Evolutionary conservation across 1,140 invertebrate genomes (phyloP).

Genomic region (Drosophila bocqueti): DNA sequence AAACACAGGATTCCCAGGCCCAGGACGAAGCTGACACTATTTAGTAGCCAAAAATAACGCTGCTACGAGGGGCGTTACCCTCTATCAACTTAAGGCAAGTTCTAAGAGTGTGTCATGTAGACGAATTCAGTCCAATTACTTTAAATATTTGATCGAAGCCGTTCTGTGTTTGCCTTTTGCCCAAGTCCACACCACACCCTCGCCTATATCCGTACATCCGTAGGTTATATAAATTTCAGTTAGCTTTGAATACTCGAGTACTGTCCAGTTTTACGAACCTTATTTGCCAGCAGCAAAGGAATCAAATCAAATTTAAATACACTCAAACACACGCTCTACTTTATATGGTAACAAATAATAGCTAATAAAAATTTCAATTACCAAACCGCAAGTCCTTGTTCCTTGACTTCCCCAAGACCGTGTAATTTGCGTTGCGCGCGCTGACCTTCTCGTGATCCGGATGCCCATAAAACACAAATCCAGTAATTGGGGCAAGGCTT

Average conservation of each 20-base stretch:
- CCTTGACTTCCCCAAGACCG: slow-evolving; percentile 34
- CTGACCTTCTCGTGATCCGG: slow-evolving; percentile 68
- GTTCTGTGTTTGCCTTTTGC: slow-evolving; percentile 48
- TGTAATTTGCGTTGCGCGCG: slow-evolving; percentile 58
- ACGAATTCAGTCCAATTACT: slow-evolving; percentile 61
- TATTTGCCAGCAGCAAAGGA: slow-evolving; percentile 39
- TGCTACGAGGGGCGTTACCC: slow-evolving; percentile 11
- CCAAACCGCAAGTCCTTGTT: slow-evolving; percentile 41
- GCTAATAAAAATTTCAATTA: slow-evolving; percentile 79
- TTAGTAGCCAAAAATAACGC: slow-evolving; percentile 33
- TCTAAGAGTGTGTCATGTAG: slow-evolving; percentile 48
- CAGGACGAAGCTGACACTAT: slow-evolving; percentile 23
- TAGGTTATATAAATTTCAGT: slow-evolving; percentile 80
- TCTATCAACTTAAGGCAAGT: slow-evolving; percentile 23
- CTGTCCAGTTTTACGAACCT: slow-evolving; percentile 52
- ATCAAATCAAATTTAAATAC: slow-evolving; percentile 68
- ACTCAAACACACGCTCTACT: slow-evolving; percentile 65
- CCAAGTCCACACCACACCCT: not conserved
- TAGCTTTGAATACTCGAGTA: slow-evolving; percentile 69
- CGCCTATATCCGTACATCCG: slow-evolving; percentile 24
- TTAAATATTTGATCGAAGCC: slow-evolving; percentile 59
- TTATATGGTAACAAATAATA: slow-evolving; percentile 67
- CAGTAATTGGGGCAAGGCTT: slow-evolving; percentile 51
- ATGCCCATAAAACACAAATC: slow-evolving; percentile 61
- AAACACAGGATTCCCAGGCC: slow-evolving; percentile 29